A percentile compares a stretch with the other conserved stretches of the same genome.
Conservation (phyloP, 2,797 vertebrate species). For the Phrynocephalus forsythii region DNA sequence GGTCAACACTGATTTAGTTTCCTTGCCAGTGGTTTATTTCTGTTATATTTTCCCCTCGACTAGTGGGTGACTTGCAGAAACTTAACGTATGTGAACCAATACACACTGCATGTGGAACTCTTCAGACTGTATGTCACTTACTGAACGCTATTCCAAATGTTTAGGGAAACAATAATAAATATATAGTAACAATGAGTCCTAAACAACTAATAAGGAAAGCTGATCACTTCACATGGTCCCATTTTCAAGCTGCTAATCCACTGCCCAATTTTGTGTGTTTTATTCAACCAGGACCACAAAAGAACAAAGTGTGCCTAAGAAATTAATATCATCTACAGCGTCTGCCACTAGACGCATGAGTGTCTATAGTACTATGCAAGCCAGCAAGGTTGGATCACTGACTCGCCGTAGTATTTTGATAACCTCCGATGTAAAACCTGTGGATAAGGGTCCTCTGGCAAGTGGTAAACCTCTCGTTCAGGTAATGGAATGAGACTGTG, state of each 20-base stretch:
- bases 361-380: conserved; percentile 10
- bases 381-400: conserved; percentile 42
- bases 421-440: conserved; percentile 66
- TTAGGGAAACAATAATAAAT: neutral
- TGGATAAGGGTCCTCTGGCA: conserved; percentile 63
- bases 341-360: conserved; percentile 38
- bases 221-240: neutral
- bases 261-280: neutral
- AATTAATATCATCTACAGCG: neutral
- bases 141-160: neutral
- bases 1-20: too few species aligned
- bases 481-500: conserved; percentile 61
- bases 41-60: too few species aligned
- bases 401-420: conserved; percentile 68
- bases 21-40: too few species aligned
- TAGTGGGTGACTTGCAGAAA: neutral
- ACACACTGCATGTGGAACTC: too few species aligned
- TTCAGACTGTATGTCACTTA: neutral
- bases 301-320: neutral
- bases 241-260: neutral
- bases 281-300: conserved; percentile 48
- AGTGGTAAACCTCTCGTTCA: conserved; percentile 60
- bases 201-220: neutral
- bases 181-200: neutral
- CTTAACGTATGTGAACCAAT: neutral